Conservation (phyloP, 2,113 vertebrate genomes). For the Chloroceryle aenea region DNA sequence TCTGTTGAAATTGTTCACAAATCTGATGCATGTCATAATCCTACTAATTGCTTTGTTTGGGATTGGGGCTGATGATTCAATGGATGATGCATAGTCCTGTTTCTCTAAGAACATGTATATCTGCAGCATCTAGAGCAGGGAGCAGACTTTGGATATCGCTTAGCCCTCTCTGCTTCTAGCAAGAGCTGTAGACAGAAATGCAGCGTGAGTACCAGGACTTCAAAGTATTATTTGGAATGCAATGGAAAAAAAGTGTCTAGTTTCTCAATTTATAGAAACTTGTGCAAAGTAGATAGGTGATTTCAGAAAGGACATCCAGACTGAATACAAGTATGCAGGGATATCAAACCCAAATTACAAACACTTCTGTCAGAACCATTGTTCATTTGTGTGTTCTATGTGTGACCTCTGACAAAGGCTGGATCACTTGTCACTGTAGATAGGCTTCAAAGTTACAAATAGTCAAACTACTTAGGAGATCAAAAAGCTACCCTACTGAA, state of each 20-base stretch:
- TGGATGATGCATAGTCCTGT: accelerated
- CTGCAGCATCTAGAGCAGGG: not conserved
- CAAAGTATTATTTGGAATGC: too few species aligned
- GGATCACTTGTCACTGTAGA: not conserved
- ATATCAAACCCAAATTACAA: not conserved
- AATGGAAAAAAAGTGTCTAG: not conserved
- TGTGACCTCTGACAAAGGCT: not conserved
- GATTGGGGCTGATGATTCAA: not conserved
- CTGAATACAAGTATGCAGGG: not conserved
- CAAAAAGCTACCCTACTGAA: not conserved
- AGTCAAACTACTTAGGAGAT: not conserved
- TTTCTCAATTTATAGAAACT: not conserved
- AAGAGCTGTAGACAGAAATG: not conserved
- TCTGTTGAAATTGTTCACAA: not conserved
- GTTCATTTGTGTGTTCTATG: not conserved
- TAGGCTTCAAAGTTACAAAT: not conserved
- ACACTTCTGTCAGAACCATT: not conserved
- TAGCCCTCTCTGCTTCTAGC: not conserved
- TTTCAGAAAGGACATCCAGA: not conserved
- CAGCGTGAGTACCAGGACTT: not conserved
- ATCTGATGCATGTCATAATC: too few species aligned
- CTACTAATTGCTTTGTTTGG: not conserved
- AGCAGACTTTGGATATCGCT: not conserved
- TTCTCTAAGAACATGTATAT: not conserved
- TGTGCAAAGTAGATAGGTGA: not conserved